Evolutionary conservation across 2,888 invertebrate species (phyloP), one percentile per base, ranked within the genome.

Genomic region (Idaea dimidiata): DNA sequence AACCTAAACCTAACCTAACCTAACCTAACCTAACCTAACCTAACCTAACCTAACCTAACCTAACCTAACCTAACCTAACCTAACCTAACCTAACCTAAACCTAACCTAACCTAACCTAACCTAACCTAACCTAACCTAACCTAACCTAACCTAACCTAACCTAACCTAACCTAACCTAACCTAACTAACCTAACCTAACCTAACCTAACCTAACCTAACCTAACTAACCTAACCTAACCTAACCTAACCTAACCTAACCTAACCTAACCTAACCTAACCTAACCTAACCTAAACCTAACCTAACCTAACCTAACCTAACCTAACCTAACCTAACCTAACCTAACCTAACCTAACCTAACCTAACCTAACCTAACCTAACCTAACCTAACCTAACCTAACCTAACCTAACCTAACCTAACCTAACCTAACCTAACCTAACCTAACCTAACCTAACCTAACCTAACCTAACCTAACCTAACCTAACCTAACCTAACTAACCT

Each of bases 1-100:
- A 56, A 60, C 55, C 60, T 60, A n/a, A 60, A 60, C 60, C 60
- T 60, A 60, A 60, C 60, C 60, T 60, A 60, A 60, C 60, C 60
- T 60, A 60, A 60, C 60, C 60, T 60, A 60, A 60, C 60, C 60
- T 60, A 60, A 60, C 60, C 60, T 60, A 60, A 60, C 60, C 60
- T 60, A 60, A 60, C 60, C 60, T 60, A 60, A 60, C 60, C 60
- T 60, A 60, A 60, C 60, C 60, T 60, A 60, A 60, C 60, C 60
- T 60, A 60, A 60, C 60, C 60, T 60, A 60, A 60, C 60, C 60
- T 60, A 60, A 60, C 60, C 60, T 60, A 60, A 60, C 60, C 60
- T 60, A 60, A 60, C 60, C 60, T 60, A 60, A 60, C 60, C 60
- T 60, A 60, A 60, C 60, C 60, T 60, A n/a, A 60, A 60, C 60